A percentile compares a stretch with the other conserved stretches of the same genome.
phyloP scores from a whole-genome alignment of 2,888 invertebrate genomes.

The Macrophya alboannulata region DNA sequence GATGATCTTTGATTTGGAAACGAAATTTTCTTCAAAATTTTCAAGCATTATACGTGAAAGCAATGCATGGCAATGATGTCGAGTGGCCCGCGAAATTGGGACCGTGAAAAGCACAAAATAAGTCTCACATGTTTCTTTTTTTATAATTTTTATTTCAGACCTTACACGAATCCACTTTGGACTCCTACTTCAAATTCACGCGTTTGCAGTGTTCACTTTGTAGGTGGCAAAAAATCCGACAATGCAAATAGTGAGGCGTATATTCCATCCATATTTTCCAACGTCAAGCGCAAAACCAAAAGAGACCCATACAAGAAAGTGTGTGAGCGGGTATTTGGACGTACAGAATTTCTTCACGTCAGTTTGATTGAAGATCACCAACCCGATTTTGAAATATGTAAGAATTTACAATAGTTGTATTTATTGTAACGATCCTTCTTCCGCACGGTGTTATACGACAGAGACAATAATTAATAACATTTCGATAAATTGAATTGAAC shows the following conservation, averaged over 20 bases:
- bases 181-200: slow-evolving; percentile 10
- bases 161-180: not conserved
- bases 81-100: too few relatives aligned
- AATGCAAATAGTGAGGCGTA: not conserved
- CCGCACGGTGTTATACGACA: not conserved
- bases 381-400: not conserved
- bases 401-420: not conserved
- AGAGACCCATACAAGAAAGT: not conserved
- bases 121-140: not conserved
- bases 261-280: slow-evolving; percentile 6
- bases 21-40: too few relatives aligned
- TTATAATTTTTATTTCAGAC: not conserved
- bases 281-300: not conserved
- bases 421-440: not conserved
- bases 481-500: not conserved
- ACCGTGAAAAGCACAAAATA: too few relatives aligned
- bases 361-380: not conserved
- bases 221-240: slow-evolving; percentile 5
- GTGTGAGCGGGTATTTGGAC: not conserved
- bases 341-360: not conserved
- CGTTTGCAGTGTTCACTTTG: slow-evolving; percentile 18
- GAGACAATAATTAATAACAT: not conserved
- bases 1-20: too few relatives aligned
- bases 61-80: too few relatives aligned
- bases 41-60: too few relatives aligned